phyloP scores from a whole-genome alignment of 2,888 invertebrate genomes.

The Athetis lepigone region DNA sequence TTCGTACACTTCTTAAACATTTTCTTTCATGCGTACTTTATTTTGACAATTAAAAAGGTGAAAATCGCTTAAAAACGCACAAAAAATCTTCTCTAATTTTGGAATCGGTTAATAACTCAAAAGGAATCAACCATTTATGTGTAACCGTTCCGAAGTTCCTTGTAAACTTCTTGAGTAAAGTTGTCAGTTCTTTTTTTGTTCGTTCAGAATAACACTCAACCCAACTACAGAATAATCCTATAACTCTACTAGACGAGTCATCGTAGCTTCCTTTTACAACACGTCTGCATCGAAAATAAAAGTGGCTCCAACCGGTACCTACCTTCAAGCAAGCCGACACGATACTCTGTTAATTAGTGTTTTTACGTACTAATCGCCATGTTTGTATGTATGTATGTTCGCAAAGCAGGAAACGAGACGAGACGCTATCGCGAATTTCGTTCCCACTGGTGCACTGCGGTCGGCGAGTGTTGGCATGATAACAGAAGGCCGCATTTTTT shows the following conservation, averaged over 20 bases:
- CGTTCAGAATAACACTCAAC: too few relatives aligned
- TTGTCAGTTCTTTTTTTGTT: too few relatives aligned
- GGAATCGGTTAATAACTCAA: too few relatives aligned
- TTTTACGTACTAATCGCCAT: slow-evolving; percentile 67
- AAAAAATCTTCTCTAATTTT: too few relatives aligned
- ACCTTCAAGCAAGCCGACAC: slow-evolving; percentile 28
- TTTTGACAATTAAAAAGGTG: too few relatives aligned
- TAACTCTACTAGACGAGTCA: not conserved
- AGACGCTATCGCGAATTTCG: slow-evolving; percentile 79
- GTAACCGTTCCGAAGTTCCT: too few relatives aligned
- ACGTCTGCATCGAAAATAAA: slow-evolving; percentile 35
- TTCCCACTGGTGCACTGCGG: slow-evolving; percentile 65
- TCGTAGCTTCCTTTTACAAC: not conserved
- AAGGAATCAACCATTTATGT: too few relatives aligned
- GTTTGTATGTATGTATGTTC: slow-evolving; percentile 55
- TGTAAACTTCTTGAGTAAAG: too few relatives aligned
- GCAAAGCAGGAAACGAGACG: slow-evolving; percentile 77
- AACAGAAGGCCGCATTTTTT: not conserved
- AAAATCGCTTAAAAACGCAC: too few relatives aligned
- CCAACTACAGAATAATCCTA: not conserved
- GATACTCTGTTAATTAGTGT: slow-evolving; percentile 74
- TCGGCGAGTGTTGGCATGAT: slow-evolving; percentile 55
- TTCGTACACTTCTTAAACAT: too few relatives aligned
- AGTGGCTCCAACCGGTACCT: slow-evolving; percentile 31
- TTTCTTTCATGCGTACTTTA: too few relatives aligned